Conservation (phyloP, 37 sponge, comb jelly and placozoan genomes). For the Cliona cf. orientalis region DNA sequence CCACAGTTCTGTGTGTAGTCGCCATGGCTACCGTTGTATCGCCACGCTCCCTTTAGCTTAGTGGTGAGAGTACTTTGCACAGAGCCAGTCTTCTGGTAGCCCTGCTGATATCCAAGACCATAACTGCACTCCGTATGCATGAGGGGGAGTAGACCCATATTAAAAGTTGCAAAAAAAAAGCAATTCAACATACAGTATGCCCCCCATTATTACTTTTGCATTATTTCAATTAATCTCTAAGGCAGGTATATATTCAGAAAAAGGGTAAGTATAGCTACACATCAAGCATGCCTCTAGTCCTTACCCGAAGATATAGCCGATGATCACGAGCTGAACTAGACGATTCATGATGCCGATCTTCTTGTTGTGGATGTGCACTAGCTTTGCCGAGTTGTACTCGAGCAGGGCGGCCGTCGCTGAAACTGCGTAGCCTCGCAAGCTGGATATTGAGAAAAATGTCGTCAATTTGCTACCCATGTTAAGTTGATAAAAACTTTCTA, state of each 20-base stretch:
- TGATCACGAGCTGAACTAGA: constrained; percentile 75
- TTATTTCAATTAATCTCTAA: too few relatives aligned
- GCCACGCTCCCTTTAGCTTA: constrained; percentile 73
- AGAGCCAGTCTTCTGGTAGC: constrained; percentile 62
- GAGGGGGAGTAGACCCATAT: too few relatives aligned
- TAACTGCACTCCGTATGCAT: too few relatives aligned
- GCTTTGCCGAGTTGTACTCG: constrained; percentile 90
- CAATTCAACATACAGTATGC: too few relatives aligned
- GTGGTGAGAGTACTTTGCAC: constrained; percentile 68
- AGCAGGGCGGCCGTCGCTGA: constrained; percentile 39
- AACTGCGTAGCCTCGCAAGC: too few relatives aligned
- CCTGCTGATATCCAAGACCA: constrained; percentile 66
- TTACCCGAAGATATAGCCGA: constrained; percentile 80
- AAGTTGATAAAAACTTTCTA: too few relatives aligned
- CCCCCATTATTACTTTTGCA: too few relatives aligned
- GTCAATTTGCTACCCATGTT: too few relatives aligned
- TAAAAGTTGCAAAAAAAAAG: too few relatives aligned
- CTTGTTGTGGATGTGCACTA: constrained; percentile 88
- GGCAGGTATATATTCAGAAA: too few relatives aligned
- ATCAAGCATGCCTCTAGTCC: background rate
- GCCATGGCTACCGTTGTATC: constrained; percentile 10
- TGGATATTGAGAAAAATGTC: too few relatives aligned
- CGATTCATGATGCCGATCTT: constrained; percentile 84
- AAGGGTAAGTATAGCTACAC: background rate
- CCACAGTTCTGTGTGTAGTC: constrained; percentile 29